These are phyloP conservation scores for Alouatta palliata DNA, from an alignment of 2,113 vertebrate species.

Conservation along the genomic window DNA sequence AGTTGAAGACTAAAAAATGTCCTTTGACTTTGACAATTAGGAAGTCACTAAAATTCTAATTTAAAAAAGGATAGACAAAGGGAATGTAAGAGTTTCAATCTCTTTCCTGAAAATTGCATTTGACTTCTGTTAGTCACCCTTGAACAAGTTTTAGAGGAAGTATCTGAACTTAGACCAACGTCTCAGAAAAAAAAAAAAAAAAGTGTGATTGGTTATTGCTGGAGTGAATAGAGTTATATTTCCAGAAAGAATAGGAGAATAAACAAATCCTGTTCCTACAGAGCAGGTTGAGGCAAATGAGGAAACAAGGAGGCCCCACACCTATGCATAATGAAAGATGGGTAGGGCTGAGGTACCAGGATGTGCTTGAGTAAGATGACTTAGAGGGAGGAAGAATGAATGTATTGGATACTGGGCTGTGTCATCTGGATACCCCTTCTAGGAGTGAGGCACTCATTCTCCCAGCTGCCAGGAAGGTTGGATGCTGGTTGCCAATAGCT, in stretches of 20 bases:
- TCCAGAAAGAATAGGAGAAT: neutral
- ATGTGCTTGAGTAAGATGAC: neutral
- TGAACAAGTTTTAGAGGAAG: neutral
- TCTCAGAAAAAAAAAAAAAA: neutral
- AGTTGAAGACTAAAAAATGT: neutral
- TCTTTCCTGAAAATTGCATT: conserved; percentile 16
- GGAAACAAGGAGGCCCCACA: neutral
- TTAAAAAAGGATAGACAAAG: neutral
- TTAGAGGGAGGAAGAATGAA: neutral
- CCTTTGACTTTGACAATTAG: neutral
- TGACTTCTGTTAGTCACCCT: neutral
- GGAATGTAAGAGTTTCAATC: neutral
- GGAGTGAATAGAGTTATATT: neutral
- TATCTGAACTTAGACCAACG: conserved; percentile 1
- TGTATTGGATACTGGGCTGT: neutral
- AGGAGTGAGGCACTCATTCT: neutral
- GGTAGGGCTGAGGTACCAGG: neutral
- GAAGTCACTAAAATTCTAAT: conserved; percentile 19
- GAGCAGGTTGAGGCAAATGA: neutral
- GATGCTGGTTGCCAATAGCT: neutral
- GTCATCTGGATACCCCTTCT: neutral
- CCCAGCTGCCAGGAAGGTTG: neutral
- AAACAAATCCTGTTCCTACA: neutral
- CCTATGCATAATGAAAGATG: neutral
- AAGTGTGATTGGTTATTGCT: neutral